These are phyloP conservation scores for Leucophenga maculata DNA, from an alignment of 2,888 invertebrate species.

Conservation along the genomic window DNA sequence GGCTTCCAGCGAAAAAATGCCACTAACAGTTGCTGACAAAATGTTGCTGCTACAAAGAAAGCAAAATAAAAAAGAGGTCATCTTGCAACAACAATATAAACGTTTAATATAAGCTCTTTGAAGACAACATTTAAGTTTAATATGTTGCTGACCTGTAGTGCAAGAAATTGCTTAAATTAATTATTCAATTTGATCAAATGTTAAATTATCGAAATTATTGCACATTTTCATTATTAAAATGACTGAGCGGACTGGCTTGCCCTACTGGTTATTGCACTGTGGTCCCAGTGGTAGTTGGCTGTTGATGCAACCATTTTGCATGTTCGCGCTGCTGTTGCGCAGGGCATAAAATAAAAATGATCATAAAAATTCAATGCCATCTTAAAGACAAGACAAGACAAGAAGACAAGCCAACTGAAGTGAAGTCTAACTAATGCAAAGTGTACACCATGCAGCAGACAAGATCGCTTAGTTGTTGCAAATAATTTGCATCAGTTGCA, in stretches of 20 bases:
- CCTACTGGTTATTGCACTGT: neutral
- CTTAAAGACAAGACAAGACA: constrained; percentile 56
- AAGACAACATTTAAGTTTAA: too few species aligned
- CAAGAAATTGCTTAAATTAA: neutral
- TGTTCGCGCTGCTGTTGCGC: constrained; percentile 51
- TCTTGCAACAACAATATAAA: constrained; percentile 20
- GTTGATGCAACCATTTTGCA: constrained; percentile 5
- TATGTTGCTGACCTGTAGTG: too few species aligned
- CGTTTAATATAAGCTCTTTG: too few species aligned
- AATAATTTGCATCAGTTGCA: constrained; percentile 11
- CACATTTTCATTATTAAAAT: constrained; percentile 19
- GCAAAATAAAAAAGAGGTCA: constrained; percentile 62
- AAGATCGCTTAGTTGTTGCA: neutral
- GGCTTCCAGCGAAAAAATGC: constrained; percentile 16
- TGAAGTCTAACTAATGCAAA: too few species aligned
- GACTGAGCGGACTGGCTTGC: neutral
- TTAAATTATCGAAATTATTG: constrained; percentile 6
- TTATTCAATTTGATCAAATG: neutral
- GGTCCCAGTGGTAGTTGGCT: neutral
- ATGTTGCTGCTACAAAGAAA: constrained; percentile 13
- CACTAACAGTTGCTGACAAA: constrained; percentile 14
- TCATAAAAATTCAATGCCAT: constrained; percentile 58
- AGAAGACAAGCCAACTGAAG: constrained; percentile 27
- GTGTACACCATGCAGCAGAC: too few species aligned
- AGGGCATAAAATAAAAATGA: constrained; percentile 44